Conservation (phyloP, 2,888 invertebrate genomes). For the Hetaerina titia region DNA sequence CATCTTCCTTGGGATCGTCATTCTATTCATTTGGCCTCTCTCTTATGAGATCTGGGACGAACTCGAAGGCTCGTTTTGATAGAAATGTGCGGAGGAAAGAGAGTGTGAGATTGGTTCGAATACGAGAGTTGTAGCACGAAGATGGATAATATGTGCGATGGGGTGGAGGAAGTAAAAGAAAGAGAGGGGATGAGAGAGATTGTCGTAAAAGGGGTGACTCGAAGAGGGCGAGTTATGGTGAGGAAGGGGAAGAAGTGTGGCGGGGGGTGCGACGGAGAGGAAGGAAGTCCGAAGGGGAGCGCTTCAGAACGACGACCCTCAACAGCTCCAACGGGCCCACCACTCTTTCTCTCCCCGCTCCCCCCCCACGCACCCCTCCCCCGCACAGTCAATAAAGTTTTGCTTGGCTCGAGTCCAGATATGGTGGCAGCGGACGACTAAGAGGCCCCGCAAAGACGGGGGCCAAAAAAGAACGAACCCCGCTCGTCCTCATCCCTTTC, state of each 20-base stretch:
- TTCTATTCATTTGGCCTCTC: no score
- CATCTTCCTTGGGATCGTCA: no score
- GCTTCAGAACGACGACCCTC: conserved; percentile 32
- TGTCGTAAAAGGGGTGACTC: not conserved
- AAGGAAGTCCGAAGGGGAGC: not conserved
- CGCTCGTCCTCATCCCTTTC: no score
- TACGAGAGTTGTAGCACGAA: not conserved
- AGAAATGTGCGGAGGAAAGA: no score
- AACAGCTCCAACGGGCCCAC: conserved; percentile 11
- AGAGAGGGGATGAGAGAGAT: not conserved
- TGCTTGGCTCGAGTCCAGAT: conserved; percentile 39
- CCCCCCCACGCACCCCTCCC: not conserved
- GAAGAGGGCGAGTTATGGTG: no score
- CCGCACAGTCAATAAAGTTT: conserved; percentile 58
- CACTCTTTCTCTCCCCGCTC: not conserved
- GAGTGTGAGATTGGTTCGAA: not conserved
- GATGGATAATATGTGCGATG: not conserved
- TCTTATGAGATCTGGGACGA: no score
- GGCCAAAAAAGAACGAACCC: not conserved
- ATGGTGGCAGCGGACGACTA: conserved; percentile 33
- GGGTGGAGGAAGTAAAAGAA: not conserved
- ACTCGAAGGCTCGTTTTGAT: no score
- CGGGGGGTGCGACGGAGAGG: not conserved
- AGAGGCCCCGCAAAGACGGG: not conserved
- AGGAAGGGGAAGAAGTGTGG: not conserved